phyloP scores from a whole-genome alignment of 1,140 invertebrate genomes.

The Lineus longissimus region DNA sequence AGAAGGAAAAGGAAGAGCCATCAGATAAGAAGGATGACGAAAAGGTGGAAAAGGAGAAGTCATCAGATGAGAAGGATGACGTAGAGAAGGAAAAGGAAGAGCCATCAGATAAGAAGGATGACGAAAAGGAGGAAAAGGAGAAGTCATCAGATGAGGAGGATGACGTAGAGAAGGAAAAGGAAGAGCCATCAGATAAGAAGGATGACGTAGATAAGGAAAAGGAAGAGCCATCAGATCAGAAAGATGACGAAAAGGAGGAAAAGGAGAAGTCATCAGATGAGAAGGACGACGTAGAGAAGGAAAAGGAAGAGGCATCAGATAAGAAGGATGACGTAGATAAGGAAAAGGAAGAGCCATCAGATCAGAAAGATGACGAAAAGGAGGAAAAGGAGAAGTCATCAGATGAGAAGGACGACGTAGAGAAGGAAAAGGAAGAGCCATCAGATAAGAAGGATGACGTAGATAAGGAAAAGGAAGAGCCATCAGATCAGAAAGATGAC shows the following conservation, averaged over 20 bases:
- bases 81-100: not conserved
- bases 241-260: not conserved
- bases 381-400: no score
- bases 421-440: not conserved
- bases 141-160: no score
- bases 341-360: not conserved
- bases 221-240: not conserved
- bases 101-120: no score
- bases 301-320: no score
- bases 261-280: not conserved
- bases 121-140: not conserved
- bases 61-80: not conserved
- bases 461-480: not conserved
- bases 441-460: not conserved
- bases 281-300: not conserved
- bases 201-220: no score
- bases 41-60: not conserved
- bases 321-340: no score
- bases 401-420: not conserved
- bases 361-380: not conserved
- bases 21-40: not conserved
- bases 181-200: slow-evolving; percentile 43
- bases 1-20: not conserved
- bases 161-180: not conserved
- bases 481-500: not conserved